A percentile compares a stretch with the other conserved stretches of the same genome.
Evolutionary conservation across 2,113 vertebrate genomes (phyloP).

Genomic region (Ploceus nigricollis): DNA sequence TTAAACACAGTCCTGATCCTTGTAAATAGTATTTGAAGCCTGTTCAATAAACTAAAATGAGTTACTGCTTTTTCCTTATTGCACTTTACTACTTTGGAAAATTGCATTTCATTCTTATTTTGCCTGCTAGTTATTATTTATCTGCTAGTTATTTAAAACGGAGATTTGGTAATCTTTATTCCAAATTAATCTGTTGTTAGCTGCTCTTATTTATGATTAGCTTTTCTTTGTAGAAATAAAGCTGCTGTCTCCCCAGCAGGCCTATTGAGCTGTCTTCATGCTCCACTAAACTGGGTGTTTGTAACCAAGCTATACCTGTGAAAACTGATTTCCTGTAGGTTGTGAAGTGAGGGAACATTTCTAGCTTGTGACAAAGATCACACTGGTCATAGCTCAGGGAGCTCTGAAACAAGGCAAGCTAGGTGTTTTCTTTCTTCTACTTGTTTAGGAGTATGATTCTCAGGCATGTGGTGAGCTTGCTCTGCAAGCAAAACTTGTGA

Average conservation of each 20-base stretch:
- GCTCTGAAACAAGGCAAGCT: not conserved
- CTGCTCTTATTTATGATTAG: not conserved
- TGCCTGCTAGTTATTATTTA: no score
- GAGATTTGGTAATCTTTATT: not conserved
- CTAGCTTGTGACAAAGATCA: not conserved
- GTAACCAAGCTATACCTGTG: not conserved
- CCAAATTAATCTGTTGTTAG: not conserved
- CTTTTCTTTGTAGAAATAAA: not conserved
- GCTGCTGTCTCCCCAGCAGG: not conserved
- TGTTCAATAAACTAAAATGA: not conserved
- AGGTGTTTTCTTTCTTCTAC: not conserved
- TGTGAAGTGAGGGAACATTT: not conserved
- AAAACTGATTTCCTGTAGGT: not conserved
- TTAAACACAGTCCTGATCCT: not conserved
- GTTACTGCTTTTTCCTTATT: not conserved
- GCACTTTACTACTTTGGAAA: not conserved
- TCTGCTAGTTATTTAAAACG: not conserved
- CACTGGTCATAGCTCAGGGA: not conserved
- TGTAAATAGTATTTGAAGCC: not conserved
- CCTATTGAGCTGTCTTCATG: not conserved
- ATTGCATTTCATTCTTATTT: not conserved
- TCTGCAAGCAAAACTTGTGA: not conserved
- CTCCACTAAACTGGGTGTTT: not conserved
- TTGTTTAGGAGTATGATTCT: not conserved
- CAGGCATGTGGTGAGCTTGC: not conserved